Evolutionary conservation across 2,797 vertebrate genomes (phyloP).

Genomic region (Clarias platycephalus): DNA sequence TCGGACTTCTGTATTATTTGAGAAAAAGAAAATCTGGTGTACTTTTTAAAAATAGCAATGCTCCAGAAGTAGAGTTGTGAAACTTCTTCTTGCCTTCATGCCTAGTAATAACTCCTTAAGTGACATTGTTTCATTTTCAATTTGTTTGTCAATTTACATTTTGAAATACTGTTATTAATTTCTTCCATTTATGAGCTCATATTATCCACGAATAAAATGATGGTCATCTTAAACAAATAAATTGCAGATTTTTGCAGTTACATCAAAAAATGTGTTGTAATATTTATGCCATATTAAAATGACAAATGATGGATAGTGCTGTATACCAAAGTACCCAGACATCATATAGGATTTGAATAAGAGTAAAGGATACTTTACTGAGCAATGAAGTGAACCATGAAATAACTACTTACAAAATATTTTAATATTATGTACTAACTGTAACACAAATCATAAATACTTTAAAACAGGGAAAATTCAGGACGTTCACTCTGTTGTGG

Average conservation of each 20-base stretch:
- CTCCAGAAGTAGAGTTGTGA: neutral
- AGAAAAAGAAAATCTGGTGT: conserved; percentile 27
- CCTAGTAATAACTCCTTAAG: neutral
- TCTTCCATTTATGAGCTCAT: neutral
- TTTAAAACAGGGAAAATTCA: neutral
- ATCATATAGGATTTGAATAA: neutral
- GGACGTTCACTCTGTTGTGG: neutral
- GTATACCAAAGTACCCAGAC: neutral
- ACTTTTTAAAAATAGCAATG: neutral
- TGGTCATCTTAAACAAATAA: neutral
- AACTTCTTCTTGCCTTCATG: neutral
- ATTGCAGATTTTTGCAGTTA: neutral
- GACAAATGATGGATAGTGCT: neutral
- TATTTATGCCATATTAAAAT: neutral
- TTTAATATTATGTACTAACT: neutral
- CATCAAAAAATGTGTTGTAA: neutral
- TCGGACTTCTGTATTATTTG: conserved; percentile 56
- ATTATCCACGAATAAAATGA: too few species aligned
- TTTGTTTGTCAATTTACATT: neutral
- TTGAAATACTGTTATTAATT: neutral
- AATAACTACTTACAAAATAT: neutral
- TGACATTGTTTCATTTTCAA: neutral
- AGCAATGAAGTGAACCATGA: neutral
- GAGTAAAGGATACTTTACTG: neutral
- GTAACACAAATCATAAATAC: neutral